phyloP scores from a whole-genome alignment of 2,113 vertebrate genomes.

The Embiotoca jacksoni region DNA sequence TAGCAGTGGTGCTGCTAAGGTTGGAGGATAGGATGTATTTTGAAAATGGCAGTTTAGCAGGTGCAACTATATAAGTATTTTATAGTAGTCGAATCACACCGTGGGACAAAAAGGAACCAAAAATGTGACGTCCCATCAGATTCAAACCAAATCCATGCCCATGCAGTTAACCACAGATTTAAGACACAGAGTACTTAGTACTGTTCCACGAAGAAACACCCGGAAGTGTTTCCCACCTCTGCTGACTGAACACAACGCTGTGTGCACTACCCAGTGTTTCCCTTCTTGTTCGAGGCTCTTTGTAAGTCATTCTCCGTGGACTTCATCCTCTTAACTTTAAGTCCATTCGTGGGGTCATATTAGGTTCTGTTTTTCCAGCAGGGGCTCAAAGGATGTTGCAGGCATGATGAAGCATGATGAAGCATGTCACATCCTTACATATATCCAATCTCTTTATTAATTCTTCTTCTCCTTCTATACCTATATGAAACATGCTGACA shows the following conservation, averaged over 20 bases:
- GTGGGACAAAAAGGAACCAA: neutral
- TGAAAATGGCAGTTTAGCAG: too few species aligned
- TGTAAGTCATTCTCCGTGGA: conserved; percentile 13
- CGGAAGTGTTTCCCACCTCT: neutral
- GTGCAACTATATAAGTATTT: neutral
- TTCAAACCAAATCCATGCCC: neutral
- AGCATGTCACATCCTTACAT: neutral
- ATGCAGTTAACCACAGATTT: neutral
- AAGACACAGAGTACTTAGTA: neutral
- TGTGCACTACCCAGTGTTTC: neutral
- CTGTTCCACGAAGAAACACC: neutral
- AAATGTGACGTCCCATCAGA: neutral
- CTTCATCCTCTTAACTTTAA: conserved; percentile 58
- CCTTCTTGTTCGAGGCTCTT: neutral
- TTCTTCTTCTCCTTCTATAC: neutral
- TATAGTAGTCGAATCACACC: neutral
- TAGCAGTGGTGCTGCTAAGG: too few species aligned
- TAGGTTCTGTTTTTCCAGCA: conserved; percentile 25
- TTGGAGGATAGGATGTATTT: too few species aligned
- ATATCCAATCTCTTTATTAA: neutral
- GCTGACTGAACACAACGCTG: neutral
- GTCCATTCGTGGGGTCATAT: conserved; percentile 37
- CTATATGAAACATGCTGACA: neutral
- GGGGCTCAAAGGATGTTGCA: neutral
- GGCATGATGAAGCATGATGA: neutral